A percentile compares a stretch with the other conserved stretches of the same genome.
These are phyloP conservation scores for Bradypus variegatus DNA, from an alignment of 2,797 vertebrate genomes.

Conservation along the genomic window DNA sequence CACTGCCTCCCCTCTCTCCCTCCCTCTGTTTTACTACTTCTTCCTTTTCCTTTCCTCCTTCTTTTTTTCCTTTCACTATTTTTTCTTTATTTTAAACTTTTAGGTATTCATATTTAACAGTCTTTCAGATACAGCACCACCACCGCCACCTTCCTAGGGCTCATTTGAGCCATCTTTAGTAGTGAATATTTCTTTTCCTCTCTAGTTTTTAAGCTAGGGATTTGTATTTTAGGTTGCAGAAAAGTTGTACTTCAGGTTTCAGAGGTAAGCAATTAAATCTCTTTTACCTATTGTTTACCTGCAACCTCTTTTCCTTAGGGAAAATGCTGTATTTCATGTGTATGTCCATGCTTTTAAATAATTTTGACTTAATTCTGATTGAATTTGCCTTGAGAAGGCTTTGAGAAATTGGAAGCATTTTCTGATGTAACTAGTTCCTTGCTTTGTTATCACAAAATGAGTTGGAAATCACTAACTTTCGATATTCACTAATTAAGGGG, in stretches of 20 bases:
- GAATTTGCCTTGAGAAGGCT: neutral
- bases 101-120: neutral
- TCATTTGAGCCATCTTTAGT: fast-evolving
- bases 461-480: neutral
- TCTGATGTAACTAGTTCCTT: neutral
- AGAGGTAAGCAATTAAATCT: neutral
- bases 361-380: neutral
- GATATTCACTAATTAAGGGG: neutral
- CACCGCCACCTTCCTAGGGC: neutral
- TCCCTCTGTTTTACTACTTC: no score
- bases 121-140: neutral
- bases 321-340: neutral
- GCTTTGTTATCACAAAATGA: neutral
- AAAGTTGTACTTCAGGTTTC: neutral
- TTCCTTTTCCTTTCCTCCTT: neutral
- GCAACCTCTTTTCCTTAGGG: neutral
- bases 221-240: neutral
- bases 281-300: neutral
- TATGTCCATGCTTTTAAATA: neutral
- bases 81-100: neutral
- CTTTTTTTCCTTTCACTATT: no score
- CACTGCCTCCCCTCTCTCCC: no score
- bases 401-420: neutral
- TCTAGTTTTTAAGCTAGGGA: neutral
- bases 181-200: neutral